A percentile compares a stretch with the other conserved stretches of the same genome.
Evolutionary conservation across 2,888 invertebrate genomes (phyloP).

Genomic region (Belgica antarctica): DNA sequence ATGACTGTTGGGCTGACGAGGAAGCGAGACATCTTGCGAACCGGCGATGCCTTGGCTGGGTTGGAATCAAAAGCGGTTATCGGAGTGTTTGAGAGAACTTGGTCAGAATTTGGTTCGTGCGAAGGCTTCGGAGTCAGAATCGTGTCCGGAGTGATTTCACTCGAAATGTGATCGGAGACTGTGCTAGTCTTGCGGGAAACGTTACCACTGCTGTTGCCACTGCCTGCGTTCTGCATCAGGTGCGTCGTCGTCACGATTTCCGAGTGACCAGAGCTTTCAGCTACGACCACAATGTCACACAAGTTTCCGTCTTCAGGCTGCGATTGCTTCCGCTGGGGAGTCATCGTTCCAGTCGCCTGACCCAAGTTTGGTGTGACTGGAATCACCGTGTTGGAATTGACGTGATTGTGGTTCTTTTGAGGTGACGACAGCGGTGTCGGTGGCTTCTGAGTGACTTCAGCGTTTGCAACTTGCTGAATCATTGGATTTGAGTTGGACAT

Average conservation of each 20-base stretch:
- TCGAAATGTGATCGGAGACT: slow-evolving; percentile 56
- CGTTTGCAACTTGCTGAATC: not conserved
- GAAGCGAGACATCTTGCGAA: slow-evolving; percentile 75
- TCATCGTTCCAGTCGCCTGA: not conserved
- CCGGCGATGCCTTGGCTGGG: slow-evolving; percentile 58
- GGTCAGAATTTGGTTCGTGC: slow-evolving; percentile 4
- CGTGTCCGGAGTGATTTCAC: slow-evolving; percentile 60
- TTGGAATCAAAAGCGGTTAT: not conserved
- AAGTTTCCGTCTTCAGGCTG: slow-evolving; percentile 25
- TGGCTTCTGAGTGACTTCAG: not conserved
- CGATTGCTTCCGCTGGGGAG: slow-evolving; percentile 33
- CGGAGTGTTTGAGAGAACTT: not conserved
- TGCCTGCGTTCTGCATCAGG: slow-evolving; percentile 15
- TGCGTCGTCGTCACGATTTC: not conserved
- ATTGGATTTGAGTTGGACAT: slow-evolving; percentile 10
- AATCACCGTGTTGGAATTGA: slow-evolving; percentile 30
- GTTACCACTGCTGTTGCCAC: slow-evolving; percentile 53
- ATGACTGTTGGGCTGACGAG: slow-evolving; percentile 77
- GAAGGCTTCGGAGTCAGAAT: slow-evolving; percentile 49
- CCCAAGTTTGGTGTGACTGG: slow-evolving; percentile 9
- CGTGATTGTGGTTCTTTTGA: slow-evolving; percentile 21
- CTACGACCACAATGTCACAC: not conserved
- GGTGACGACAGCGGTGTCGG: slow-evolving; percentile 27
- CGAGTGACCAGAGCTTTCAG: not conserved
- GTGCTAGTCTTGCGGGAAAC: slow-evolving; percentile 61